These are phyloP conservation scores for Rhea pennata DNA, from an alignment of 2,113 vertebrate species.

Conservation along the genomic window DNA sequence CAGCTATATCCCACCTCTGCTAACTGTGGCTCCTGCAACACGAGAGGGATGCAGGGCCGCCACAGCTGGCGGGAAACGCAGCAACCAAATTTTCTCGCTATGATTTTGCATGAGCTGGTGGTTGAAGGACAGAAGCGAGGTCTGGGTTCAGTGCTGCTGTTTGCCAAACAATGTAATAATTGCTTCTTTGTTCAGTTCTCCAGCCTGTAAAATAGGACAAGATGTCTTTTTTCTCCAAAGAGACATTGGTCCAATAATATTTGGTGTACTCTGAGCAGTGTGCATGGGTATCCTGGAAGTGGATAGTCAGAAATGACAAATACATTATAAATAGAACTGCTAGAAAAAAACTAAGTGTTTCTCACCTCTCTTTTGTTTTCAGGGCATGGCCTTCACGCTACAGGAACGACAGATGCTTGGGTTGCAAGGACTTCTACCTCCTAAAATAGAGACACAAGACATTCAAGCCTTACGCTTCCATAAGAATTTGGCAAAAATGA, in stretches of 20 bases:
- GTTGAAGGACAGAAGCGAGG: background rate
- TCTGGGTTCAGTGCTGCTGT: background rate
- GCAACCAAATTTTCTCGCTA: too few relatives aligned
- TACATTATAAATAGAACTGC: fast-evolving
- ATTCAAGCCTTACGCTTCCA: slow-evolving; percentile 94
- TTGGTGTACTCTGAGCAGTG: background rate
- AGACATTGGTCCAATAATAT: background rate
- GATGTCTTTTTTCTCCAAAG: background rate
- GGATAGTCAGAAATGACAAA: background rate
- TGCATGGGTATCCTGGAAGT: background rate
- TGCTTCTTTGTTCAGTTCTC: background rate
- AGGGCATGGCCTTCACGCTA: slow-evolving; percentile 98
- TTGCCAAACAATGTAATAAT: background rate
- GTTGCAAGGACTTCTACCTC: slow-evolving; percentile 92
- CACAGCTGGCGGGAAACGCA: too few relatives aligned
- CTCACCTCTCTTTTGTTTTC: background rate
- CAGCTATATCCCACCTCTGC: background rate
- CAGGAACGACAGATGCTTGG: slow-evolving; percentile 93
- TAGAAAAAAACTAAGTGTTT: fast-evolving
- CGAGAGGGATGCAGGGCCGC: too few relatives aligned
- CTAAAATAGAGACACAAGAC: slow-evolving; percentile 96
- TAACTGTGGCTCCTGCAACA: fast-evolving
- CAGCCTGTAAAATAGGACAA: background rate
- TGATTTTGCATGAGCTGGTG: background rate
- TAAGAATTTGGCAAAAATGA: slow-evolving; percentile 91